phyloP scores from a whole-genome alignment of 2,797 vertebrate species.

The Paratrypauchen microcephalus region DNA sequence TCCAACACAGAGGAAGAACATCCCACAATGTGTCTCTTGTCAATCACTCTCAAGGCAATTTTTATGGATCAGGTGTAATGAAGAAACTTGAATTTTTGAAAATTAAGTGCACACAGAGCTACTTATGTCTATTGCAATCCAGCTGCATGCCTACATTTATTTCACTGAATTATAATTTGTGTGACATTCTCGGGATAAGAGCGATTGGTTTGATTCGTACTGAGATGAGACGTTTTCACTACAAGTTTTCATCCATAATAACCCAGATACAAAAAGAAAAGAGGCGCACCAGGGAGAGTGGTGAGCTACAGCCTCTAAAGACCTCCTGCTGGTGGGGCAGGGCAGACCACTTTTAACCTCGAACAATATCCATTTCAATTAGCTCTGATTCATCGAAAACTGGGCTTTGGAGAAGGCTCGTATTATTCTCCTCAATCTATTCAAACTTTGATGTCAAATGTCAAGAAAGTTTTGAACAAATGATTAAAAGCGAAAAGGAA shows the following conservation, averaged over 20 bases:
- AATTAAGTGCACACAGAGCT: no score
- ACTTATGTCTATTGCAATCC: no score
- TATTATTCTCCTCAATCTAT: not conserved
- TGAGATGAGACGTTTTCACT: not conserved
- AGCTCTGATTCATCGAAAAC: slow-evolving; percentile 23
- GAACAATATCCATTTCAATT: slow-evolving; percentile 32
- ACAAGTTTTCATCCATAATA: slow-evolving; percentile 47
- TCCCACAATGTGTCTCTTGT: no score
- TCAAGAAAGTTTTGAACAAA: slow-evolving; percentile 30
- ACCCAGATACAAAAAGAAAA: slow-evolving; percentile 28
- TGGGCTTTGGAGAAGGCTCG: not conserved
- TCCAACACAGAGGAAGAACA: no score
- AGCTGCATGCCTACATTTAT: not conserved
- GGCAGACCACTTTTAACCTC: slow-evolving; percentile 28
- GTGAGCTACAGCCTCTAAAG: slow-evolving; percentile 30
- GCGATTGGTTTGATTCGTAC: not conserved
- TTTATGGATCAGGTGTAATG: not conserved
- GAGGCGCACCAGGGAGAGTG: slow-evolving; percentile 24
- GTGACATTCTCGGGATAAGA: not conserved
- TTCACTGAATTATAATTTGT: not conserved
- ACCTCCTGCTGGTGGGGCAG: slow-evolving; percentile 25
- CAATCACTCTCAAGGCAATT: no score
- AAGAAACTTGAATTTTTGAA: not conserved
- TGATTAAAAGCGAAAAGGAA: slow-evolving; percentile 34
- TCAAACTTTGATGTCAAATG: slow-evolving; percentile 31